These are phyloP conservation scores for Cydia splendana DNA, from an alignment of 1,140 invertebrate species.

Conservation along the genomic window DNA sequence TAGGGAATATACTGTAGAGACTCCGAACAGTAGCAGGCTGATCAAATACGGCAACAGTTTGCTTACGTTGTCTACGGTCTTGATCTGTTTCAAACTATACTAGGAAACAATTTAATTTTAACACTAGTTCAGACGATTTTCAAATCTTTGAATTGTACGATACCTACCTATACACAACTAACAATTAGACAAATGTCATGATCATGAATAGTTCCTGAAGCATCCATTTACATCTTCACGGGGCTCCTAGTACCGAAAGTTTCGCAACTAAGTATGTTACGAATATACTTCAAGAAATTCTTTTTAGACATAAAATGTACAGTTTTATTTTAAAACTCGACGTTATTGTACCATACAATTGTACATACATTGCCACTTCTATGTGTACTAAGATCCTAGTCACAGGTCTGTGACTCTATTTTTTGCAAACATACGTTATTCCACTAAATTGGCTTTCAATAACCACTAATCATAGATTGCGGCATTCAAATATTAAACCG, in stretches of 20 bases:
- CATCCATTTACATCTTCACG: no score
- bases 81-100: background rate
- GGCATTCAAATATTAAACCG: slow-evolving; percentile 18
- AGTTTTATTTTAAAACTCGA: no score
- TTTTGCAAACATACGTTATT: slow-evolving; percentile 1
- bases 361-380: background rate
- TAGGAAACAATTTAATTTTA: background rate
- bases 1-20: slow-evolving; percentile 3
- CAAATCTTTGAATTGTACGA: background rate
- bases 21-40: background rate
- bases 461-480: slow-evolving; percentile 10
- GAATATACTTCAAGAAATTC: no score
- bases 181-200: background rate
- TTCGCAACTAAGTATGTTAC: no score
- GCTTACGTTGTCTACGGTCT: background rate
- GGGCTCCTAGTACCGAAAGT: no score
- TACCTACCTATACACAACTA: no score
- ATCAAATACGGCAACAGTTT: slow-evolving; percentile 12
- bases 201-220: no score
- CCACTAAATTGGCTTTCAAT: slow-evolving; percentile 3
- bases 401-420: background rate
- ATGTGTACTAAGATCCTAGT: background rate
- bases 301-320: no score
- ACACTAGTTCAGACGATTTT: no score
- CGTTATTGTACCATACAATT: no score